Conservation (phyloP, 2,888 invertebrate species). For the Volucella bombylans region DNA sequence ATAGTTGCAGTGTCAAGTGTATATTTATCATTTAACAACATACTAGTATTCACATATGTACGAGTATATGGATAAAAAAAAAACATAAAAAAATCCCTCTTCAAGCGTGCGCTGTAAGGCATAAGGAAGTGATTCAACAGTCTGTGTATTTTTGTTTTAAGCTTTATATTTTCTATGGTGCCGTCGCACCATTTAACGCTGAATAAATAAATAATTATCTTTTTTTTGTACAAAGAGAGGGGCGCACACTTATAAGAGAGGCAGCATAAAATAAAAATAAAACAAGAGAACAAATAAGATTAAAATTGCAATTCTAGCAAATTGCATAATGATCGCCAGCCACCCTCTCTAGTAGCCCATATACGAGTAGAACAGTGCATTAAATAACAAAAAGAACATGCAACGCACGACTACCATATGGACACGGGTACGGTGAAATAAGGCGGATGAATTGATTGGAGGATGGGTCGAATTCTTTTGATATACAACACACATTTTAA, state of each 20-base stretch:
- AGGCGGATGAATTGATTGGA: conserved; percentile 6
- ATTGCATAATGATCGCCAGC: conserved; percentile 57
- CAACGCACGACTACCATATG: conserved; percentile 40
- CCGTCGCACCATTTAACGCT: conserved; percentile 37
- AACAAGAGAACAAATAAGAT: neutral
- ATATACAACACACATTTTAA: neutral
- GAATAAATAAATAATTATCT: conserved; percentile 24
- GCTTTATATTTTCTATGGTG: neutral
- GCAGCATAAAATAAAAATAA: neutral
- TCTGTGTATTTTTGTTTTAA: conserved; percentile 8
- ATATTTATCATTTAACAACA: conserved; percentile 31
- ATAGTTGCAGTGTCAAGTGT: conserved; percentile 57
- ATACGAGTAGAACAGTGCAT: conserved; percentile 3
- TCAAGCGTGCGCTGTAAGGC: conserved; percentile 57
- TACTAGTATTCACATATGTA: conserved; percentile 17
- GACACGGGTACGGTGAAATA: conserved; percentile 16
- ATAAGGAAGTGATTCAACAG: conserved; percentile 39
- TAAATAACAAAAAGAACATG: conserved; percentile 35
- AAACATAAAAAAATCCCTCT: conserved; percentile 7
- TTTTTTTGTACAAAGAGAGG: neutral
- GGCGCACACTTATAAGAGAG: neutral
- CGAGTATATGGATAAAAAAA: neutral
- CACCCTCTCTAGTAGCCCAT: conserved; percentile 13
- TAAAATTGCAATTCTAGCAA: conserved; percentile 32
- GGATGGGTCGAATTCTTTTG: conserved; percentile 11